Evolutionary conservation across 2,888 invertebrate genomes (phyloP), one percentile per base, ranked within the genome.

Genomic region (Bhutanitis thaidina): DNA sequence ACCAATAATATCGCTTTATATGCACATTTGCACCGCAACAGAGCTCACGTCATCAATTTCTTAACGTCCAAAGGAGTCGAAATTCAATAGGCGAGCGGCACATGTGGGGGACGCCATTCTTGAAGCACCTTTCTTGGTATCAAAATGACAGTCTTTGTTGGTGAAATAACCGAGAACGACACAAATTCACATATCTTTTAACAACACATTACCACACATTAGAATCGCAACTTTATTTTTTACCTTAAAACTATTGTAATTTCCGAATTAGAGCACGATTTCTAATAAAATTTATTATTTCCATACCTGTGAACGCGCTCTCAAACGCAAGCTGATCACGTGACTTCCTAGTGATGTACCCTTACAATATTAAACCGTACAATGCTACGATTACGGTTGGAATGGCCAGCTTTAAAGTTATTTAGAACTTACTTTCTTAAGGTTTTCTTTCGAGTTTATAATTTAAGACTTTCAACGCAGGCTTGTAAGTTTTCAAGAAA

Each of bases 91-190:
- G 80, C 52, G 71, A 77, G 77, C 89, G 84, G 88, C 90, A 91
- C 93, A 93, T 93, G 93, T 93, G 93, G 92, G 90, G 91, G 93
- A 93, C 93, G 93, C 93, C 93, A 93, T 93, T 93, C 92, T 91
- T 90, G 91, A 90, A 90, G 90, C 90, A 91, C 91, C 91, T 88
- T 91, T 90, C 90, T 91, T 84, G 90, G 89, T 90, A 89, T 88
- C 90, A 88, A 90, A 91, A 87, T 92, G 92, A 91, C 91, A 92
- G 82, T 80, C 86, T 82, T 85, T 84, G 80, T 83, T 81, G 80
- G 74, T 64, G 72, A 82, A 80, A 78, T 83, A 77, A 75, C 68
- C 74, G 72, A 73, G 69, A 76, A 83, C 80, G 65, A 62, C 83
- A 85, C 81, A 62, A 72, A 70, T 67, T 72, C 68, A 74, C 79